Evolutionary conservation across 2,888 invertebrate species (phyloP).

Genomic region (Ormyrus pomaceus): DNA sequence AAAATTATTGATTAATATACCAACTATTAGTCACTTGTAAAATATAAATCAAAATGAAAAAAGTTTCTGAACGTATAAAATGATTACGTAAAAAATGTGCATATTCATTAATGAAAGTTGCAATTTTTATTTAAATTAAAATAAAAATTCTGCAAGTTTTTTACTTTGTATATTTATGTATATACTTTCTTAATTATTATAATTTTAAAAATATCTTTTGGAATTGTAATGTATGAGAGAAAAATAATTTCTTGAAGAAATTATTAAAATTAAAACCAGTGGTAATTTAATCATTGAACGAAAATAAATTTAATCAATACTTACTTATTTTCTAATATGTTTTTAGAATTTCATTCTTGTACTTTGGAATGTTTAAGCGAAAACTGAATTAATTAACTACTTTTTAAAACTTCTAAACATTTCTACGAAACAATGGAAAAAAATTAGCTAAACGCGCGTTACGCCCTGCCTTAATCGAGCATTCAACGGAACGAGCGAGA

Average conservation of each 20-base stretch:
- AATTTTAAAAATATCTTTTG: slow-evolving; percentile 6
- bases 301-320: background rate
- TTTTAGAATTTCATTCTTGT: too few species aligned
- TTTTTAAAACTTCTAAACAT: slow-evolving; percentile 5
- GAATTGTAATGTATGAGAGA: slow-evolving; percentile 29
- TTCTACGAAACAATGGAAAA: slow-evolving; percentile 16
- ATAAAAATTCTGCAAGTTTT: background rate
- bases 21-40: too few species aligned
- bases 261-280: background rate
- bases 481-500: slow-evolving; percentile 38
- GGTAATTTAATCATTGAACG: too few species aligned
- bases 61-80: too few species aligned
- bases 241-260: slow-evolving; percentile 33
- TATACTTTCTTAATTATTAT: slow-evolving; percentile 31
- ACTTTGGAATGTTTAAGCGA: too few species aligned
- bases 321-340: slow-evolving; percentile 1
- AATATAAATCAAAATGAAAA: too few species aligned
- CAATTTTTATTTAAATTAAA: background rate
- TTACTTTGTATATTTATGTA: slow-evolving; percentile 39
- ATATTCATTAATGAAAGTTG: background rate
- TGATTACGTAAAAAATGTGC: too few species aligned
- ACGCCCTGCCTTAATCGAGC: slow-evolving; percentile 31
- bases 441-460: slow-evolving; percentile 23
- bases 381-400: too few species aligned
- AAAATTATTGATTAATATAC: too few species aligned